These are phyloP conservation scores for Pogona vitticeps DNA, from an alignment of 2,113 vertebrate genomes.

Conservation along the genomic window DNA sequence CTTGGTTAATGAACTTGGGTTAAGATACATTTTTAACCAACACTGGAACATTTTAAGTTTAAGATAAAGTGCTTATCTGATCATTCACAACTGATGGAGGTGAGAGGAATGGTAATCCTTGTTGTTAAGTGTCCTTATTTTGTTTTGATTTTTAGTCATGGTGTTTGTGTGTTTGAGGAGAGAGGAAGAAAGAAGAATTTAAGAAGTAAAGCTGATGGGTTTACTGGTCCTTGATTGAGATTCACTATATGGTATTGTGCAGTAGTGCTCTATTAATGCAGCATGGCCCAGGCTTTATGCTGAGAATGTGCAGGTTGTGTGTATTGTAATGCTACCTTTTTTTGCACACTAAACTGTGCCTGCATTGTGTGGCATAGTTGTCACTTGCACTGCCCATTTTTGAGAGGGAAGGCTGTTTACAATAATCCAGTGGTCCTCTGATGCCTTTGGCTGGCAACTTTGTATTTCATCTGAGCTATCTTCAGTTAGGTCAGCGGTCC, in stretches of 20 bases:
- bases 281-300: slow-evolving; percentile 5
- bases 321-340: background rate
- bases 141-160: slow-evolving; percentile 16
- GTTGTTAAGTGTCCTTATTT: background rate
- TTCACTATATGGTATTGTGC: background rate
- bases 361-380: background rate
- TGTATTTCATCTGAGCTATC: background rate
- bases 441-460: background rate
- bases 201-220: slow-evolving; percentile 1
- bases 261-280: background rate
- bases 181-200: background rate
- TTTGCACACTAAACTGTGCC: background rate
- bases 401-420: background rate
- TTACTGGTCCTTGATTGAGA: background rate
- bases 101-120: background rate
- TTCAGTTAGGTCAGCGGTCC: background rate
- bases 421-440: background rate
- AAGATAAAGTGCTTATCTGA: background rate
- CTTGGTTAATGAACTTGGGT: background rate
- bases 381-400: background rate
- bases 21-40: background rate
- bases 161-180: slow-evolving; percentile 14
- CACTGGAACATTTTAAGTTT: background rate
- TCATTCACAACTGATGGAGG: background rate
- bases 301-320: background rate